phyloP scores from a whole-genome alignment of 2,888 invertebrate species.

The Ennomos quercinarius region DNA sequence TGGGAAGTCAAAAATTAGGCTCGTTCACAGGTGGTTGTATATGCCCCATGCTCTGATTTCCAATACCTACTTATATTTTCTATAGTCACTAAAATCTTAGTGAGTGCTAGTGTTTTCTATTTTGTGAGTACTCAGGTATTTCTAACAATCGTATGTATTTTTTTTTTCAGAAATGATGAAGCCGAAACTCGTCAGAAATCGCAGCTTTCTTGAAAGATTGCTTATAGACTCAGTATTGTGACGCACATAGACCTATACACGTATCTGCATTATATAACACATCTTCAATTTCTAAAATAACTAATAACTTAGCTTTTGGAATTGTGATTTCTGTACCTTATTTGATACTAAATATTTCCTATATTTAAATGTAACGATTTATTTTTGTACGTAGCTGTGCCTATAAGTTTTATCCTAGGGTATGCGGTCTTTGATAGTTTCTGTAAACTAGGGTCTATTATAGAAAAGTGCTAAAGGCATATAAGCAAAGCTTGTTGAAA shows the following conservation, averaged over 20 bases:
- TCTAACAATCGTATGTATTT: background rate
- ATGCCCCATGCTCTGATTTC: too few relatives aligned
- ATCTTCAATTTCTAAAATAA: conserved; percentile 48
- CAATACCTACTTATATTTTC: too few relatives aligned
- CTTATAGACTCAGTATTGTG: conserved; percentile 75
- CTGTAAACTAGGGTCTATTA: conserved; percentile 43
- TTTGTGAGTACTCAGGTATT: too few relatives aligned
- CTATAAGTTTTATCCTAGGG: conserved; percentile 23
- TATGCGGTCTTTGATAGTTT: conserved; percentile 16
- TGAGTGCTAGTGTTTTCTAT: too few relatives aligned
- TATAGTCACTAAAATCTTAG: too few relatives aligned
- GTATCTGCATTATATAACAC: conserved; percentile 42
- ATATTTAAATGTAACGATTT: conserved; percentile 19
- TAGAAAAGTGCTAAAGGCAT: conserved; percentile 42
- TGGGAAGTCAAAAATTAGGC: too few relatives aligned
- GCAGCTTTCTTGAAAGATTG: conserved; percentile 65
- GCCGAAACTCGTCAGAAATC: conserved; percentile 65
- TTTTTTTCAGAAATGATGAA: conserved; percentile 80
- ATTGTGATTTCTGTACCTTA: conserved; percentile 44
- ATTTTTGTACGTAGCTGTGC: conserved; percentile 41
- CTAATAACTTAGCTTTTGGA: conserved; percentile 40
- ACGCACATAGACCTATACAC: conserved; percentile 67
- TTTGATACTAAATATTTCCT: conserved; percentile 42
- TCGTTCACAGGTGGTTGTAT: conserved; percentile 2
- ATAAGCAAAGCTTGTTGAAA: conserved; percentile 68